A percentile compares a stretch with the other conserved stretches of the same genome.
These are phyloP conservation scores for Ardeotis arabs DNA, from an alignment of 2,113 vertebrate genomes.

Conservation along the genomic window DNA sequence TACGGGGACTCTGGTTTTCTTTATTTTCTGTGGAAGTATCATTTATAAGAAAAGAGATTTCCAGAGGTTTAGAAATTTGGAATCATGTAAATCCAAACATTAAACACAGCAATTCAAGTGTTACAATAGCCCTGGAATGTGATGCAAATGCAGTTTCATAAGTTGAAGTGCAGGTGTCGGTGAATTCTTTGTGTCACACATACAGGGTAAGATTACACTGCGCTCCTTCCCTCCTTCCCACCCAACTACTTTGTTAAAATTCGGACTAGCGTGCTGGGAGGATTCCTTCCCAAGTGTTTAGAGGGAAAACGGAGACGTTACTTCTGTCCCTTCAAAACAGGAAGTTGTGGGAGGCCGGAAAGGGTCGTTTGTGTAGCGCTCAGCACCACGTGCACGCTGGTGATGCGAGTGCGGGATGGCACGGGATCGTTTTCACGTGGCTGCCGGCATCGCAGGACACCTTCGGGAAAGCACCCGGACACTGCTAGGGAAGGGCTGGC, in stretches of 20 bases:
- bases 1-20: neutral
- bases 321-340: neutral
- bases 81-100: neutral
- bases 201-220: neutral
- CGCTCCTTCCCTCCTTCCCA: neutral
- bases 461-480: neutral
- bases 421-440: neutral
- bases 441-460: neutral
- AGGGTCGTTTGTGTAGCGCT: neutral
- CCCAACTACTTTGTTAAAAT: neutral
- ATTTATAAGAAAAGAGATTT: neutral
- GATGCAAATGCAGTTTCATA: neutral
- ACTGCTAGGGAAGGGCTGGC: neutral
- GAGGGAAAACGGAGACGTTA: neutral
- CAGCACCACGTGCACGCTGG: neutral
- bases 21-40: neutral
- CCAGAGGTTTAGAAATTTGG: neutral
- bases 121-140: neutral
- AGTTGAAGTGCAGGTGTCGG: neutral
- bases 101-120: neutral
- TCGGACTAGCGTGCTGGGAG: neutral
- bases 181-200: neutral
- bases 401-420: fast-evolving
- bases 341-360: neutral
- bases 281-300: neutral